Evolutionary conservation across 2,888 invertebrate species (phyloP), one percentile per base, ranked within the genome.

Genomic region (Cabera pusaria): DNA sequence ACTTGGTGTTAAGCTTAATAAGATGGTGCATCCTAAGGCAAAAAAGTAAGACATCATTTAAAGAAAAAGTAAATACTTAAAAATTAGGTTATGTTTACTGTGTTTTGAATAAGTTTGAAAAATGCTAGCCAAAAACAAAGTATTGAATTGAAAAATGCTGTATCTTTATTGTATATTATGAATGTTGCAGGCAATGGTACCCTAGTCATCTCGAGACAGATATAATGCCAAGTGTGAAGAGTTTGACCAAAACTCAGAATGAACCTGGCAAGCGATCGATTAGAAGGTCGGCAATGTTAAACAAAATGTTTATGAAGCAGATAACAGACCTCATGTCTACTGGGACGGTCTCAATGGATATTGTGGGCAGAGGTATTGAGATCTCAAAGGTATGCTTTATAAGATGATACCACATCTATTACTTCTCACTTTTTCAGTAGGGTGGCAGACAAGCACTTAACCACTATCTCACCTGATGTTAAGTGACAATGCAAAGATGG

Each of bases 241-340:
- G 77, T 48, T 55, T 90, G 12, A 73, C 81, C 1, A 89, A 83
- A 56, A 83, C 82, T 7, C 72, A 82, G 37, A 72, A 85, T 56
- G 90, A 90, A 35, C 90, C 90, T 12, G 85, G 87, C 5, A 90
- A 91, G 25, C 81, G 86, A 5, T 90, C 90, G 5, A 72, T 80
- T 0, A 90, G 93, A 20, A 89, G 96, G 56, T 81, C 92, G 9
- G 80, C 90, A 0, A 92, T 95, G 47, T 74, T 96, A 1, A 96
- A 96, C 69, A 95, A 95, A 74, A 64, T 96, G 27, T 96, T 96
- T 59, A 96, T 96, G 95, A 91, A 92, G 56, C 88, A 94, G 41
- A 92, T 96, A 4, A 94, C 95, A 0, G 96, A 95, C 68, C 75
- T 95, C 16, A 91, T 96, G 91, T 92, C 94, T 1, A 93, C 93